Base-by-base conservation (phyloP, 2,797 vertebrate species). In the Gymnocypris eckloni region DNA sequence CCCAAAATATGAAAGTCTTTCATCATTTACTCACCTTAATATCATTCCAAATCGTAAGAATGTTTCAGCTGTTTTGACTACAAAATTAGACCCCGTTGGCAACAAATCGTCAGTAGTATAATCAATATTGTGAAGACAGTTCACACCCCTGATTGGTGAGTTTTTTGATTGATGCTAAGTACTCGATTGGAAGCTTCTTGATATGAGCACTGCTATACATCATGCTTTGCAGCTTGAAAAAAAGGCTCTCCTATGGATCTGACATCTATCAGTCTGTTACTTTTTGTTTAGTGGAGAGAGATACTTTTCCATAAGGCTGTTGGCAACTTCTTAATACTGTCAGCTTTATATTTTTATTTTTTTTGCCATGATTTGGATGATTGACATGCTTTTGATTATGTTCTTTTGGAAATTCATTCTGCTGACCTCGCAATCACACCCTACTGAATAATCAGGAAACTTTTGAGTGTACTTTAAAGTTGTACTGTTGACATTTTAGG, bases 361-460 rank as follows among this genome's bases (percentile, higher is more conserved):
- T 43, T 41, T 41, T 2, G 33, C 20, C 33, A 54, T 39, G 48
- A 70, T 71, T 81, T 70, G 48, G 66, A 39, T 33, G 67, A 41
- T 73, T 61, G 70, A 8, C 70, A 75, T 64, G 41, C 54, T 48
- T 72, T 73, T n/a, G 70, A 61, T 61, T 66, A 48, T 66, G 37
- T 28, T 25, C 59, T 48, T 82, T 73, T 56, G 20, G 25, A 70
- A 20, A 50, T 73, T 16, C 33, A 33, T 83, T 73, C 25, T 64
- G 70, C 18, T 82, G 41, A n/a, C 16, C 52, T 33, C 45, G n/a
- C n/a, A 73, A 22, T 28, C 22, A 33, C n/a, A 33, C 16, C 52
- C 69, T 73, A 12, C 39, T 48, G 70, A 25, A 48, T 82, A 48
- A 50, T 75, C 56, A 64, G 37, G 50, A 43, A 82, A 82, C 67